Conservation (phyloP, 2,888 invertebrate genomes). For the Eremobia ochroleuca region DNA sequence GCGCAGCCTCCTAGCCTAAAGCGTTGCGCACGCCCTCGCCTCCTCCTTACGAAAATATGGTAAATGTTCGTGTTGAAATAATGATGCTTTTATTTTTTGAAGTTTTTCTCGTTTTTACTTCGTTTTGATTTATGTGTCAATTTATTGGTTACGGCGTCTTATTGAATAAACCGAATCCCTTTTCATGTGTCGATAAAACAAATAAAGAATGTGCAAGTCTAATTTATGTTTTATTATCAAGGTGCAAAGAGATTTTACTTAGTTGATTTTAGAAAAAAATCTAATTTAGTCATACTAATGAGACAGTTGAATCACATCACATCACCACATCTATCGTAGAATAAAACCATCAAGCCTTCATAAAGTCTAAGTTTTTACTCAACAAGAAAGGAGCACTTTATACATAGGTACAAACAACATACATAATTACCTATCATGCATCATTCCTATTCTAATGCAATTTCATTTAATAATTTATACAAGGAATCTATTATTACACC, state of each 20-base stretch:
- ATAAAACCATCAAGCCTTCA: not conserved
- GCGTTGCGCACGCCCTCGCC: constrained; percentile 68
- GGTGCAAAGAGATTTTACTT: not conserved
- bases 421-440: not conserved
- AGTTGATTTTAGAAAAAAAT: not conserved
- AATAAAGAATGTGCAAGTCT: not conserved
- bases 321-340: not conserved
- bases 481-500: not conserved
- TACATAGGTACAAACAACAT: not conserved
- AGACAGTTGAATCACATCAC: no score
- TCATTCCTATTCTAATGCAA: constrained; percentile 9
- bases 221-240: not conserved
- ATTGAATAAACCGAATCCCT: not conserved
- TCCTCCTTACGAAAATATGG: constrained; percentile 68
- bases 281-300: no score
- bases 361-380: not conserved
- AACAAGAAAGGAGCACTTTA: not conserved
- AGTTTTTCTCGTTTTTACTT: not conserved
- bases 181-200: not conserved
- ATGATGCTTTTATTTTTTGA: constrained; percentile 26
- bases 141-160: constrained; percentile 17
- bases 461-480: constrained; percentile 7
- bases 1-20: constrained; percentile 74
- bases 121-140: constrained; percentile 32
- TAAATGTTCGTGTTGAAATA: constrained; percentile 61